These are phyloP conservation scores for Scopus umbretta DNA, from an alignment of 2,113 vertebrate genomes.

Conservation along the genomic window DNA sequence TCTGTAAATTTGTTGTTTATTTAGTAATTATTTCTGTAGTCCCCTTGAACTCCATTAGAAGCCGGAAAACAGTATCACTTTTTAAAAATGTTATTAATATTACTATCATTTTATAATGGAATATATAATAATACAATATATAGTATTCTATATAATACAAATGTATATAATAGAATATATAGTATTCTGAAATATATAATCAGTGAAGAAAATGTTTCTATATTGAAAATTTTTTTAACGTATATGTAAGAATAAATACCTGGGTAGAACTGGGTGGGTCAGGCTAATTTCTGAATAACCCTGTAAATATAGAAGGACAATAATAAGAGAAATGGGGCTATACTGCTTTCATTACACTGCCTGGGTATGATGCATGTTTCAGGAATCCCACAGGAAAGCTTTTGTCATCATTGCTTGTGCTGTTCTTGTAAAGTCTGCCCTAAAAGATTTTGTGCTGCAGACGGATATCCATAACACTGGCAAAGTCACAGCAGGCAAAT, in stretches of 20 bases:
- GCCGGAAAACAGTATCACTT: background rate
- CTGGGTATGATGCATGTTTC: background rate
- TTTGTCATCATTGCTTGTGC: background rate
- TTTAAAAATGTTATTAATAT: background rate
- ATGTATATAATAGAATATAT: background rate
- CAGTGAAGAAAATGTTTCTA: background rate
- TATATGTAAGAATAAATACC: background rate
- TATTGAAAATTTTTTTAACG: background rate
- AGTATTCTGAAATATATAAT: background rate
- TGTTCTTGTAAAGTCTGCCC: background rate
- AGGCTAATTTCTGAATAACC: background rate
- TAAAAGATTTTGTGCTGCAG: background rate
- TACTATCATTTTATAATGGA: background rate
- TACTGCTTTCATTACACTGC: background rate
- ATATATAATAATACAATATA: background rate
- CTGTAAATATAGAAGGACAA: background rate
- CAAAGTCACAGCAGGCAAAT: background rate
- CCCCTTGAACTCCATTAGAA: background rate
- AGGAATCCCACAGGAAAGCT: background rate
- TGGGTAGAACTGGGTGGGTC: background rate
- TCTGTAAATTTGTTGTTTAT: background rate
- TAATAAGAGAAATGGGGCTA: background rate
- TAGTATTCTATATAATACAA: background rate
- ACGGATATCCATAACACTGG: background rate
- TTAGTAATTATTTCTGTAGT: background rate